Conservation (phyloP, 2,888 invertebrate genomes). For the Nineta flava region DNA sequence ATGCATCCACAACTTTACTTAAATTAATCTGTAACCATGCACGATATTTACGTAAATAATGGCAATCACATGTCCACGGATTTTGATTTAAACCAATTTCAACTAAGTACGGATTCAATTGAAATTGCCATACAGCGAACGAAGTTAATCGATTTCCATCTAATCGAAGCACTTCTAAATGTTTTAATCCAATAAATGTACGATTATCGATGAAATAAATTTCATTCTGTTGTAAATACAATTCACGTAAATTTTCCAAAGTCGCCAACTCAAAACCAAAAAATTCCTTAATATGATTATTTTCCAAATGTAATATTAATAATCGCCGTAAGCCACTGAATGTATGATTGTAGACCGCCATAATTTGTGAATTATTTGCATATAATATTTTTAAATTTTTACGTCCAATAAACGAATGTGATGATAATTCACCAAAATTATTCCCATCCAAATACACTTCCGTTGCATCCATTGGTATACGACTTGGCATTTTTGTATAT, state of each 20-base stretch:
- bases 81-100: constrained; percentile 71
- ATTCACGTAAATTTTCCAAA: constrained; percentile 65
- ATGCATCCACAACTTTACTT: constrained; percentile 66
- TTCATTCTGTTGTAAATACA: constrained; percentile 76
- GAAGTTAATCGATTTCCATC: constrained; percentile 70
- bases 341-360: constrained; percentile 72
- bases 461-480: constrained; percentile 90
- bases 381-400: constrained; percentile 77
- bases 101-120: constrained; percentile 70
- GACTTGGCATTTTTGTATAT: constrained; percentile 68
- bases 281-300: constrained; percentile 65
- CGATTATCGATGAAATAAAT: constrained; percentile 70
- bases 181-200: constrained; percentile 65
- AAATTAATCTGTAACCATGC: constrained; percentile 63
- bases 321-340: constrained; percentile 75
- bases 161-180: constrained; percentile 68
- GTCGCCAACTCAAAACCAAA: constrained; percentile 70
- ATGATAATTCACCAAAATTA: constrained; percentile 69
- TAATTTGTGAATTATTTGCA: constrained; percentile 77
- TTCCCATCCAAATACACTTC: constrained; percentile 89
- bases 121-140: constrained; percentile 76
- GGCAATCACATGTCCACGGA: constrained; percentile 85
- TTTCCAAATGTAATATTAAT: constrained; percentile 68
- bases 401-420: constrained; percentile 81
- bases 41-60: constrained; percentile 62